phyloP scores from a whole-genome alignment of 2,797 vertebrate species.

The Macropus fuliginosus region DNA sequence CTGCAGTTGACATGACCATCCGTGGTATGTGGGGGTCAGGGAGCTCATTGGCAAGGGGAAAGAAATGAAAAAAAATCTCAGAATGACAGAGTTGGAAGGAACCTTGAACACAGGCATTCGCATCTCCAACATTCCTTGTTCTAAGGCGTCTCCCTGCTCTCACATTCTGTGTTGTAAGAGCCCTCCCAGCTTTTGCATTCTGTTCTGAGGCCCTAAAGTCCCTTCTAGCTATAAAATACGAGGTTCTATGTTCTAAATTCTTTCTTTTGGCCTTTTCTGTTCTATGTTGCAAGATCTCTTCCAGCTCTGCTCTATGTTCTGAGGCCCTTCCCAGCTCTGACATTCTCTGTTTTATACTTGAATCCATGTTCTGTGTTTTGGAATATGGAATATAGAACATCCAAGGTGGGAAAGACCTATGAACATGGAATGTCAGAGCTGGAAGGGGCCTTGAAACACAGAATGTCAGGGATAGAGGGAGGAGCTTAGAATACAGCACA shows the following conservation, averaged over 20 bases:
- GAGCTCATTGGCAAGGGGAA: background rate
- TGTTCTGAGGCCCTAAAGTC: background rate
- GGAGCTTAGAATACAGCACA: background rate
- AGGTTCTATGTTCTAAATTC: background rate
- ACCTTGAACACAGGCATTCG: background rate
- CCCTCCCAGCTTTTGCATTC: background rate
- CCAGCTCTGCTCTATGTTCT: background rate
- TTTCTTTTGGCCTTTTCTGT: background rate
- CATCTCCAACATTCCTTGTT: no score
- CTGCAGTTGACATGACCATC: background rate
- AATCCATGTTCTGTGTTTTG: background rate
- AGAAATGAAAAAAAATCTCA: background rate
- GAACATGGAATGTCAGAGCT: background rate
- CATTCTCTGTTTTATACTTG: background rate
- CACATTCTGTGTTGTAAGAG: no score
- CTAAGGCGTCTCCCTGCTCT: background rate
- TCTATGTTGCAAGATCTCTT: background rate
- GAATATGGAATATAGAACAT: background rate
- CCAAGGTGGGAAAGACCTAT: background rate
- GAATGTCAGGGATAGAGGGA: background rate
- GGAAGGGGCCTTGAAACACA: background rate
- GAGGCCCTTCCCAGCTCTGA: background rate
- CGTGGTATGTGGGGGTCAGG: background rate
- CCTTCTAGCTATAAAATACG: background rate
- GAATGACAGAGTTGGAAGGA: background rate